Evolutionary conservation across 2,888 invertebrate species (phyloP).

Genomic region (Calameuta pallipes): DNA sequence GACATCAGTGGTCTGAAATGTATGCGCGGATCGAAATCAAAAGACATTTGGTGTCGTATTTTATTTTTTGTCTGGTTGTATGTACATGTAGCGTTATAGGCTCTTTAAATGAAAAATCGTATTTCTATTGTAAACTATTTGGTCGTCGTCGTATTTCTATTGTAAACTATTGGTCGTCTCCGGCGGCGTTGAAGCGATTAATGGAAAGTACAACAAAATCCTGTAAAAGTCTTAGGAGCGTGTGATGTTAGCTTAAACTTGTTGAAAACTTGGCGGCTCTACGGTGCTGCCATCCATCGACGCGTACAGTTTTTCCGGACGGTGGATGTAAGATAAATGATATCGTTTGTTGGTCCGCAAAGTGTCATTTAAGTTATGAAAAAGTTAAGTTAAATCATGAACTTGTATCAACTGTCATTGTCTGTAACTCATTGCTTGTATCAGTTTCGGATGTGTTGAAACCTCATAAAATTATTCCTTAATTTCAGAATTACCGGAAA

Average conservation of each 20-base stretch:
- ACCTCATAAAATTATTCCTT: slow-evolving; percentile 25
- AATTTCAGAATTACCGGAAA: slow-evolving; percentile 90
- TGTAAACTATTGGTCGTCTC: background rate
- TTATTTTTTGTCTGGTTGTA: background rate
- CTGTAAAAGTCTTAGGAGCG: background rate
- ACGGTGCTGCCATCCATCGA: background rate
- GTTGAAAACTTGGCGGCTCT: background rate
- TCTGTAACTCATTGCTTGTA: background rate
- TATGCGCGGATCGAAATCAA: background rate
- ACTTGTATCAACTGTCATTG: background rate
- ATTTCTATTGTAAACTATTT: background rate
- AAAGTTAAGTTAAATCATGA: background rate
- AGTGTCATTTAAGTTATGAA: background rate
- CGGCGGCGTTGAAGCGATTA: background rate
- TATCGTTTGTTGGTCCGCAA: background rate
- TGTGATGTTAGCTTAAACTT: background rate
- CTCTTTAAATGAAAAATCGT: background rate
- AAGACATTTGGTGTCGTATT: background rate
- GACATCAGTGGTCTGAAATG: background rate
- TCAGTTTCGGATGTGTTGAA: background rate
- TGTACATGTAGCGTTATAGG: background rate
- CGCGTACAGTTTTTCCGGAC: background rate
- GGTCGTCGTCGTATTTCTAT: background rate
- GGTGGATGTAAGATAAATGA: background rate
- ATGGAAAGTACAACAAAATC: background rate